These are phyloP conservation scores for Globodera rostochiensis DNA, from an alignment of 1,140 invertebrate species.

Conservation along the genomic window DNA sequence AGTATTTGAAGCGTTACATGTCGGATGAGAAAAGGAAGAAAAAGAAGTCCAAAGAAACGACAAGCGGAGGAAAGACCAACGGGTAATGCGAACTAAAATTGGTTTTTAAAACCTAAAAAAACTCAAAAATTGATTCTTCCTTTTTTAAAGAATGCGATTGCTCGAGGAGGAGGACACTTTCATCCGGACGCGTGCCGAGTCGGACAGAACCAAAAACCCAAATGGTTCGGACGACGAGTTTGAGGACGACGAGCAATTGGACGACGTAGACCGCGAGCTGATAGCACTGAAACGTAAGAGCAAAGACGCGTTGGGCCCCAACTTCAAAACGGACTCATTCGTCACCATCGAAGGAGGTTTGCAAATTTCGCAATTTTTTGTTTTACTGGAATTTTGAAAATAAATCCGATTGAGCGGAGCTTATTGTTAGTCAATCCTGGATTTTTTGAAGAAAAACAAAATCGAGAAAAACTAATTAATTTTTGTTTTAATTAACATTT, in stretches of 20 bases:
- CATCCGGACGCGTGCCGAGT: slow-evolving; percentile 16
- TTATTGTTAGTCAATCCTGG: slow-evolving; percentile 7
- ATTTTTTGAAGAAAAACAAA: not conserved
- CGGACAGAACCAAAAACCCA: not conserved
- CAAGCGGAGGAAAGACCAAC: not conserved
- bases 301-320: slow-evolving; percentile 27
- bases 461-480: not conserved
- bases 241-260: slow-evolving; percentile 42
- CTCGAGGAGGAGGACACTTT: slow-evolving; percentile 46
- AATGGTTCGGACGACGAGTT: slow-evolving; percentile 33
- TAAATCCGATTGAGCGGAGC: too few relatives aligned
- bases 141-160: slow-evolving; percentile 36
- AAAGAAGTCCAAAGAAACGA: slow-evolving; percentile 39
- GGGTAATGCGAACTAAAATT: not conserved
- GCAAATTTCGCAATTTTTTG: slow-evolving; percentile 10
- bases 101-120: not conserved
- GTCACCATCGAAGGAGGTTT: slow-evolving; percentile 26
- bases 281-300: slow-evolving; percentile 12
- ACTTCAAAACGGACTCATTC: slow-evolving; percentile 32
- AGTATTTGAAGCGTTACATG: slow-evolving; percentile 45
- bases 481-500: not conserved
- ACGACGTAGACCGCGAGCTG: slow-evolving; percentile 29
- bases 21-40: slow-evolving; percentile 38
- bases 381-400: too few relatives aligned
- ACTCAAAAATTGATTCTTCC: slow-evolving; percentile 1